Conservation (phyloP, 1,140 invertebrate genomes). For the Sogatella furcifera region DNA sequence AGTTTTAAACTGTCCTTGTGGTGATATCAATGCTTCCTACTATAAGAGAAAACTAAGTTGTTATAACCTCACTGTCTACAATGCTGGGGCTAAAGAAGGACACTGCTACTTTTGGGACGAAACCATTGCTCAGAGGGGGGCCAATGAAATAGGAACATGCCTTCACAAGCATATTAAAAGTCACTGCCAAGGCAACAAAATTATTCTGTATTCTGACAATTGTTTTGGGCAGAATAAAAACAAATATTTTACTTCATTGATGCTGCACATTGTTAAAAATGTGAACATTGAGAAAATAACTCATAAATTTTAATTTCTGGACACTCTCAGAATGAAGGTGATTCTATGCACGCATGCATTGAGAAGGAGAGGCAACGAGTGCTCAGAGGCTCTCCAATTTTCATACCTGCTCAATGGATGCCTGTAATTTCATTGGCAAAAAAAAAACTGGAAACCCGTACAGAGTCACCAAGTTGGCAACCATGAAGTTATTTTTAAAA, state of each 20-base stretch:
- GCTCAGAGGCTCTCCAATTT: too few relatives aligned
- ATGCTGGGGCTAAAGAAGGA: constrained; percentile 16
- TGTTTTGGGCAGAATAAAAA: constrained; percentile 33
- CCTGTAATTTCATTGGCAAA: too few relatives aligned
- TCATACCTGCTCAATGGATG: too few relatives aligned
- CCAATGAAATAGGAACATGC: constrained; percentile 33
- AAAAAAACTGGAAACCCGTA: too few relatives aligned
- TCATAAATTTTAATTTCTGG: constrained; percentile 13
- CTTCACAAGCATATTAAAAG: constrained; percentile 26
- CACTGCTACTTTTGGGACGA: constrained; percentile 37
- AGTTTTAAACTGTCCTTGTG: not conserved
- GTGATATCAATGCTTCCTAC: constrained; percentile 19
- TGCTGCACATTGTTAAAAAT: constrained; percentile 25
- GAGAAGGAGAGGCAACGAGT: constrained; percentile 24
- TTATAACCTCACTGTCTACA: constrained; percentile 23
- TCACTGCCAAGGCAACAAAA: constrained; percentile 10
- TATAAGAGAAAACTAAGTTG: constrained; percentile 24
- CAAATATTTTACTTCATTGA: constrained; percentile 28
- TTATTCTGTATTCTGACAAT: constrained; percentile 31
- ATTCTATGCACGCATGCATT: constrained; percentile 17
- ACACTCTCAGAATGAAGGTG: constrained; percentile 13
- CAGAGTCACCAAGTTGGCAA: too few relatives aligned
- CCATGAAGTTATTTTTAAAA: too few relatives aligned
- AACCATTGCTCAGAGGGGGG: constrained; percentile 29
- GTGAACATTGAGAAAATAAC: constrained; percentile 5